These are phyloP conservation scores for Danio tinwini DNA, from an alignment of 2,797 vertebrate species.

Conservation along the genomic window DNA sequence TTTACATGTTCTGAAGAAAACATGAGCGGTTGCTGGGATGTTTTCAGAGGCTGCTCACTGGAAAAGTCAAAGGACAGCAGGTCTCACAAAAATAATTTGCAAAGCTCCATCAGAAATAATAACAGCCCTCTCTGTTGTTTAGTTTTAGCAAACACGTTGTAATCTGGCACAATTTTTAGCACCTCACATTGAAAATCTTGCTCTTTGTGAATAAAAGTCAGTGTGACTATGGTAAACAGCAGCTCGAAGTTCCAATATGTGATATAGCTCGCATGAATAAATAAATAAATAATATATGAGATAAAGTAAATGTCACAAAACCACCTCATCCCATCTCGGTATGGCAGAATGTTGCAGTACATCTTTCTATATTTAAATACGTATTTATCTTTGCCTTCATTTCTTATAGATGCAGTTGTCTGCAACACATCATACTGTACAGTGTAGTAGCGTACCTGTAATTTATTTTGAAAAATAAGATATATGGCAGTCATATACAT, in stretches of 20 bases:
- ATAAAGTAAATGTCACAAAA: slow-evolving; percentile 12
- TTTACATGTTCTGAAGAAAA: slow-evolving; percentile 5
- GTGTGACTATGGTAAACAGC: not conserved
- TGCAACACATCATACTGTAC: not conserved
- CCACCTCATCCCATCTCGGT: not conserved
- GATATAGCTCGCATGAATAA: not conserved
- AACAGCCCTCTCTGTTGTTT: not conserved
- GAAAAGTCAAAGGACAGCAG: not conserved
- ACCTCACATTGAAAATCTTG: not conserved
- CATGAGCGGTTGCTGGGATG: not conserved
- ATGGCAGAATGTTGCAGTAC: not conserved
- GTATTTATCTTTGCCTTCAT: not conserved
- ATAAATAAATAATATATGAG: slow-evolving; percentile 10
- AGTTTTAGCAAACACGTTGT: slow-evolving; percentile 4
- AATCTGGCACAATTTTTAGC: not conserved
- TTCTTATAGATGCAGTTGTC: not conserved
- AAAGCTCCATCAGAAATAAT: slow-evolving; percentile 23
- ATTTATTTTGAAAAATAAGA: not conserved
- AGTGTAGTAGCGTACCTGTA: not conserved
- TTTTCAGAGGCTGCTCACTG: not conserved
- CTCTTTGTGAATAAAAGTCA: not conserved
- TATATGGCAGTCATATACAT: not conserved
- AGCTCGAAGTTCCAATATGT: not conserved
- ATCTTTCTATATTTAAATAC: not conserved
- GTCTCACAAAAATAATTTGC: slow-evolving; percentile 13